These are phyloP conservation scores for Ctena decussata DNA, from an alignment of 2,888 invertebrate genomes.

Conservation along the genomic window DNA sequence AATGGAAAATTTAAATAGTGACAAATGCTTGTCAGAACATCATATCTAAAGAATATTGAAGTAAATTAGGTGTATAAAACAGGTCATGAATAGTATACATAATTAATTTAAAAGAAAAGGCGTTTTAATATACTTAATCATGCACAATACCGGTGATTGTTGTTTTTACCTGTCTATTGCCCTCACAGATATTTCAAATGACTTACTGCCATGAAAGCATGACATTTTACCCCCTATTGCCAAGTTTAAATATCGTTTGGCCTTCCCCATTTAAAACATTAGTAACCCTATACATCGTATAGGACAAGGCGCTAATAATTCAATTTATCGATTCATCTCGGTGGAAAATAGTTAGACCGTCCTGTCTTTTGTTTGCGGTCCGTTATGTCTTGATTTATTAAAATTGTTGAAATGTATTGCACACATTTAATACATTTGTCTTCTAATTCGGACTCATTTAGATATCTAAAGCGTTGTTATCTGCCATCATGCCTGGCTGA, in stretches of 20 bases:
- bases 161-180: neutral
- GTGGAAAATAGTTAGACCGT: slow-evolving; percentile 2
- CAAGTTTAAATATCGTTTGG: neutral
- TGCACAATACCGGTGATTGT: neutral
- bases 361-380: neutral
- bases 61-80: neutral
- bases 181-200: neutral
- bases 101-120: neutral
- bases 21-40: too few species aligned
- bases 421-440: too few species aligned
- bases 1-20: too few species aligned
- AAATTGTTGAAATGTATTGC: neutral
- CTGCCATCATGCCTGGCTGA: too few species aligned
- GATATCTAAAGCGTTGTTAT: too few species aligned
- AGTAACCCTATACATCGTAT: neutral
- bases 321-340: slow-evolving; percentile 2
- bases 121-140: neutral
- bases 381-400: neutral
- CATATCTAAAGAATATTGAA: too few species aligned
- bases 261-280: neutral
- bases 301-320: neutral
- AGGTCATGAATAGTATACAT: neutral
- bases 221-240: neutral
- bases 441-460: too few species aligned
- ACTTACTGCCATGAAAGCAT: neutral